Conservation (phyloP, 2,113 vertebrate species). For the Rhynchopsitta pachyrhyncha region DNA sequence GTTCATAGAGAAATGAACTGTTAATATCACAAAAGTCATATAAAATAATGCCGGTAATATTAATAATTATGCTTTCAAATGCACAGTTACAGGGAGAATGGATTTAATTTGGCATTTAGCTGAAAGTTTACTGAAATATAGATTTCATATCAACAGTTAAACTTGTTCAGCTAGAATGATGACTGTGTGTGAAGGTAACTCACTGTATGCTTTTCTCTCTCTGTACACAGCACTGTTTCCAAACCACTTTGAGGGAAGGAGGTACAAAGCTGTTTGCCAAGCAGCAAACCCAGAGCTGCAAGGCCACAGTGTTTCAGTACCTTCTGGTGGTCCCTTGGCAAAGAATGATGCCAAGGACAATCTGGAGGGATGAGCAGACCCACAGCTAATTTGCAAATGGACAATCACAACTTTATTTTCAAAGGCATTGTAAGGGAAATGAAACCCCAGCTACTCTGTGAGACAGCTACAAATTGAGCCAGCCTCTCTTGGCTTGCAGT, state of each 20-base stretch:
- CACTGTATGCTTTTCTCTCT: background rate
- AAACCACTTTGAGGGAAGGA: background rate
- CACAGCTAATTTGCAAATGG: background rate
- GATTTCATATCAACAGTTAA: constrained; percentile 8
- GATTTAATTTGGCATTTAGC: background rate
- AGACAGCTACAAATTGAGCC: background rate
- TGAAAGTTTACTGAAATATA: background rate
- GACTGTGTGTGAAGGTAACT: background rate
- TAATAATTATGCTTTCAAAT: background rate
- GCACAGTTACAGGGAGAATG: background rate
- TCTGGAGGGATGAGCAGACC: background rate
- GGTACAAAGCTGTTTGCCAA: background rate
- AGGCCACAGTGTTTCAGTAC: accelerated
- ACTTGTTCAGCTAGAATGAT: background rate
- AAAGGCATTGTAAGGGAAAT: background rate
- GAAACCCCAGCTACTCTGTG: background rate
- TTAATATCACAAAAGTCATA: background rate
- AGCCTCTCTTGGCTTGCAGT: background rate
- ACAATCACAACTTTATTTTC: background rate
- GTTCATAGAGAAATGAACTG: background rate
- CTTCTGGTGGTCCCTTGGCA: background rate
- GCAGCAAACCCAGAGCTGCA: no score
- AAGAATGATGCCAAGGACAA: background rate
- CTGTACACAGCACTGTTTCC: background rate
- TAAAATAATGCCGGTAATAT: background rate